Evolutionary conservation across 2,113 vertebrate genomes (phyloP).

Genomic region (human (Homo sapiens)): DNA sequence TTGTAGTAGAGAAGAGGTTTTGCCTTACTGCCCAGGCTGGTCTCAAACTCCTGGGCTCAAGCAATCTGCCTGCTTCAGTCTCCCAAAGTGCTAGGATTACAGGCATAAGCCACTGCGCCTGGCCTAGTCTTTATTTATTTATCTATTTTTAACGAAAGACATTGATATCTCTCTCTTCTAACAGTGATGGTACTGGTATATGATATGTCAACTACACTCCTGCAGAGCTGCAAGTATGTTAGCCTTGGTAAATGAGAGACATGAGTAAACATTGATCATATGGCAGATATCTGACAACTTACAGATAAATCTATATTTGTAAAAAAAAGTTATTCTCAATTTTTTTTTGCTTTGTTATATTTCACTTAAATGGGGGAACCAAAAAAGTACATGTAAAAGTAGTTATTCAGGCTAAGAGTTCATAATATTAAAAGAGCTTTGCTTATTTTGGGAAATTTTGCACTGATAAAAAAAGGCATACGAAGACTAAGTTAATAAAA

Average conservation of each 20-base stretch:
- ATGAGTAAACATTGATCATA: not conserved
- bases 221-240: too few species aligned
- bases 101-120: too few species aligned
- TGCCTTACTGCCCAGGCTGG: too few species aligned
- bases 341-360: not conserved
- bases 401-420: not conserved
- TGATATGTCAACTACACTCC: not conserved
- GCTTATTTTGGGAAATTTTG: not conserved
- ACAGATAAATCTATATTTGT: not conserved
- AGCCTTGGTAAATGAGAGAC: not conserved
- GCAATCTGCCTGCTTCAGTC: too few species aligned
- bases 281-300: not conserved
- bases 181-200: not conserved
- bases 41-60: too few species aligned
- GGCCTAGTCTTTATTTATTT: not conserved
- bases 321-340: not conserved
- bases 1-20: too few species aligned
- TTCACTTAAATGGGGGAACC: not conserved
- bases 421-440: not conserved
- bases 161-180: not conserved
- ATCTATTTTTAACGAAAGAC: not conserved
- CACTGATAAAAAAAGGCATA: not conserved
- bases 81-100: too few species aligned
- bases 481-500: not conserved
- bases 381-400: not conserved